Conservation (phyloP, 1,140 invertebrate species). For the Maniola jurtina region DNA sequence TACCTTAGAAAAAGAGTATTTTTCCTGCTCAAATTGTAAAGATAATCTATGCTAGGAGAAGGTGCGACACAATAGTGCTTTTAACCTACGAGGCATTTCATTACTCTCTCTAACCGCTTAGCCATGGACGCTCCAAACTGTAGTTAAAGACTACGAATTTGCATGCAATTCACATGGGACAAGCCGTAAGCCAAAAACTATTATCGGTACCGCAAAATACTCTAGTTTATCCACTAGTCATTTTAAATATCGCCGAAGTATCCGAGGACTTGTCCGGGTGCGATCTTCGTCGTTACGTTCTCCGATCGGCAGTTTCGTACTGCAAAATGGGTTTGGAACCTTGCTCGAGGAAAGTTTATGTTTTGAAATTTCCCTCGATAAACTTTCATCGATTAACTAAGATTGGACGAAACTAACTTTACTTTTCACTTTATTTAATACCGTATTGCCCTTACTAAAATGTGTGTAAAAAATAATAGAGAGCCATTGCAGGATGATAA, state of each 20-base stretch:
- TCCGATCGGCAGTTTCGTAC: constrained; percentile 21
- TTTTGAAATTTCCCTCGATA: background rate
- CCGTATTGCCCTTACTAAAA: no score
- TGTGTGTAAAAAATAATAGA: no score
- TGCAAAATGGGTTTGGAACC: constrained; percentile 11
- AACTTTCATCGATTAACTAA: background rate
- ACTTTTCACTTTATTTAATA: no score
- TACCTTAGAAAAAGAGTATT: no score
- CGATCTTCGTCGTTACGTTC: constrained; percentile 28
- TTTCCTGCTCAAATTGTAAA: no score
- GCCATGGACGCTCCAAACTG: no score
- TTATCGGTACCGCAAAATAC: background rate
- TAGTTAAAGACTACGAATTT: background rate
- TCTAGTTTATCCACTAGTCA: constrained; percentile 11
- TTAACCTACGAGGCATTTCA: no score
- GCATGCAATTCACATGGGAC: background rate
- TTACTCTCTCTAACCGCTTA: no score
- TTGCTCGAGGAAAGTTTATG: constrained; percentile 9
- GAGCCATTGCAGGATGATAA: no score
- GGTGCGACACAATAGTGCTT: no score
- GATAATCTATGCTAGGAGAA: no score
- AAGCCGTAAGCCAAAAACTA: background rate
- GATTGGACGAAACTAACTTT: background rate
- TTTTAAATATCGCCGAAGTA: constrained; percentile 16
- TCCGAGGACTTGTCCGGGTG: constrained; percentile 19